Base-by-base conservation (phyloP, 2,113 vertebrate genomes). In the Phodopus roborovskii region DNA sequence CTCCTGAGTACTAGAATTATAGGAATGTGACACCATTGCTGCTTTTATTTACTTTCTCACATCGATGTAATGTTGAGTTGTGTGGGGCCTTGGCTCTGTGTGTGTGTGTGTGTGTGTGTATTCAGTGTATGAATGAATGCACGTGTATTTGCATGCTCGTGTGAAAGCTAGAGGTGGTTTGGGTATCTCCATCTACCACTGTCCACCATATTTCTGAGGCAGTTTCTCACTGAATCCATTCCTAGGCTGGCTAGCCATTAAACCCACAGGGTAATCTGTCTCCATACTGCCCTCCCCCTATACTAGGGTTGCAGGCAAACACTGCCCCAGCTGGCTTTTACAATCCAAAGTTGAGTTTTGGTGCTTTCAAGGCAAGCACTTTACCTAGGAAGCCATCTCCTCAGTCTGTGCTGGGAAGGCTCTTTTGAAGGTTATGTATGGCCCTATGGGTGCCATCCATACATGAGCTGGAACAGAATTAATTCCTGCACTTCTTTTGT, bases 11-110 rank as follows among this genome's bases (percentile, higher is more conserved):
- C 39, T 66, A 85, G 62, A 45, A 68, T 68, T 45, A 48, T 17
- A 68, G 24, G 60, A 22, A 48, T 48, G 62, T 50, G 42, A 33
- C 62, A 36, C 42, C 42, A 86, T 16, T 33, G 10, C 16, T 45
- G 62, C 62, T 85, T 42, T 85, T 68, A 19, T 33, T 39, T 42
- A 8, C 79, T 96, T 97, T 73, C 79, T 92, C 39, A 81, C 17
- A 91, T 30, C 26, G 8, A 58, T 93, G 3, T 70, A 92, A 71
- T 39, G 60, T 50, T 93, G 26, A 56, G 39, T 42, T 86, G 45
- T 70, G 16, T 58, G 36, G 33, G 28, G 20, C 3, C 84, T 19
- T 53, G 84, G 39, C 45, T 45, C n/a, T 7, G 60, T 45, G 12
- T 22, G 42, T 33, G 56, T 7, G 60, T 45, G 12, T 22, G 42